Evolutionary conservation across 2,888 invertebrate species (phyloP), one percentile per base, ranked within the genome.

Genomic region (Muscina levida): DNA sequence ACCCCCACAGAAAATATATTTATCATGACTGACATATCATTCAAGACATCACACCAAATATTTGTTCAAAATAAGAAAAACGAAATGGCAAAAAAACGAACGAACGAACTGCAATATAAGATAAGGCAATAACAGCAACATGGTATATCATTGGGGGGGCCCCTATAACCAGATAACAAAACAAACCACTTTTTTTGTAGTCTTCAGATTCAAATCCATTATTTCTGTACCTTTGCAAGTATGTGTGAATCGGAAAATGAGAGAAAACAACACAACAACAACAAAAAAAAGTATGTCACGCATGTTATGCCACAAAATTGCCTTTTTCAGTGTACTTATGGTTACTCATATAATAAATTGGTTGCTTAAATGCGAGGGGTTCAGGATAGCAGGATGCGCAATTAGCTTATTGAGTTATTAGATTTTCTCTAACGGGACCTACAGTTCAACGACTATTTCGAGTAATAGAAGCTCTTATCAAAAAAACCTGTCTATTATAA

Each of bases 241-340:
- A 37, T 17, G 24, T 65, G 62, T 31, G 31, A 31, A 31, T 31
- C 42, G 62, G 42, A 39, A 62, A 59, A 6, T 39, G 19, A 46
- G 44, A 56, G 46, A 17, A 22, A 37, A 3, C 57, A n/a, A 39
- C 11, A 37, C 44, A 24, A 19, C 22, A 44, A 46, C 53, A 31
- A 17, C n/a, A 37, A 67, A 15, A 51, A 68, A 66, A 79, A 51
- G 59, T 79, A 59, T 74, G 79, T 79, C 79, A 74, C 59, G 71
- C 78, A 79, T 79, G 15, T 53, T 62, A 67, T 24, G 73, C 42
- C 42, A 51, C 17, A 74, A 44, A 57, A 73, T 66, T 78, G 37
- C 42, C 56, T 56, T 48, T 44, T 46, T 46, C 24, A 44, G 15
- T 62, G 44, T 72, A 68, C 56, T 24, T 62, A n/a, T 62, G n/a